These are phyloP conservation scores for Clanis bilineata DNA, from an alignment of 2,888 invertebrate genomes.

Conservation along the genomic window DNA sequence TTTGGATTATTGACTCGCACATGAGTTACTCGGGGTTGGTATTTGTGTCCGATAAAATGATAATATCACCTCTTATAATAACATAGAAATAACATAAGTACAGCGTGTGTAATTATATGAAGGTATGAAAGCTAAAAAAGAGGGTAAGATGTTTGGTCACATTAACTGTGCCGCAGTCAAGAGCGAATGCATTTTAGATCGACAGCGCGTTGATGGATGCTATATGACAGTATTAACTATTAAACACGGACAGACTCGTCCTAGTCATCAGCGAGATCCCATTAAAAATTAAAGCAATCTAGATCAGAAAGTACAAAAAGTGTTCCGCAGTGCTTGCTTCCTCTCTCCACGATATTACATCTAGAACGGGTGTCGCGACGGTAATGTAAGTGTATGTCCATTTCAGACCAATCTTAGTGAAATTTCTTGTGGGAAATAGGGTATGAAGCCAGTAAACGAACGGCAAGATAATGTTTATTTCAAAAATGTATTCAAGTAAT, in stretches of 20 bases:
- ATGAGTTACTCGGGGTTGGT: too few species aligned
- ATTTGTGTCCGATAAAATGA: too few species aligned
- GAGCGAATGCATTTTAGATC: not conserved
- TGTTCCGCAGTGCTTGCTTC: not conserved
- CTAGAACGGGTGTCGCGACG: not conserved
- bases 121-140: too few species aligned
- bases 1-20: too few species aligned
- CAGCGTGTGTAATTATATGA: too few species aligned
- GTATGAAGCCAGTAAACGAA: not conserved
- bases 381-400: not conserved
- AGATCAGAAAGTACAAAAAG: constrained; percentile 2
- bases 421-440: constrained; percentile 1
- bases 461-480: not conserved
- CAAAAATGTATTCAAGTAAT: not conserved
- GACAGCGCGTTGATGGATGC: not conserved
- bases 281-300: constrained; percentile 7
- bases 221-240: not conserved
- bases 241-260: not conserved
- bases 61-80: too few species aligned
- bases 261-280: not conserved
- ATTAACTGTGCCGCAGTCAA: not conserved
- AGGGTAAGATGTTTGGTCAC: not conserved
- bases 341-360: not conserved
- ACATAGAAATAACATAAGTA: too few species aligned
- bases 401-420: not conserved